Base-by-base conservation (phyloP, 2,797 vertebrate species). In the Brachyrhaphis roseni region DNA sequence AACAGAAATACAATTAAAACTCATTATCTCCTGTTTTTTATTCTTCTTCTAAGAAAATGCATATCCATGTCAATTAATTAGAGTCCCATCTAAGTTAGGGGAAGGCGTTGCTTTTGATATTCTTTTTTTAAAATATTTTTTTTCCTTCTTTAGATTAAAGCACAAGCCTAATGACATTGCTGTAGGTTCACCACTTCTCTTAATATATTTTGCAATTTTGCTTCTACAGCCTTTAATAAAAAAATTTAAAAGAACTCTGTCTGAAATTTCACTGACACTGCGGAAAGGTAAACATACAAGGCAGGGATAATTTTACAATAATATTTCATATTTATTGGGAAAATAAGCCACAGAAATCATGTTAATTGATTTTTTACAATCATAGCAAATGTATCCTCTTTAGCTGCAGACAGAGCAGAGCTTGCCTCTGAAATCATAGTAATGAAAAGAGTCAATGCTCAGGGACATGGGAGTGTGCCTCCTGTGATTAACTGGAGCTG, bases 401-500 rank as follows among this genome's bases (percentile, higher is more conserved):
- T 23, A 0, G 57, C 64, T 59, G 11, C 39, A 26, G 11, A 76
- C 31, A 68, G n/a, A 51, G 64, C 16, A 47, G 78, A 81, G 78
- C 74, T 70, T 55, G 78, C 72, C 66, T 82, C 59, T 87, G 77
- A 81, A 66, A 80, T 53, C 41, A 36, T 1, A 84, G 51, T 73
- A 78, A 80, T 66, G 72, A 78, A 68, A 84, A 80, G 86, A 76
- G 62, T 83, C 82, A 86, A 89, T 20, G 68, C 75, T 47, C 75
- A 80, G 74, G 77, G 79, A 71, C 5, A 3, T 46, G 70, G 4
- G 78, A 68, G 82, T 78, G 72, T 66, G 76, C 74, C 62, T 78
- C 18, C 41, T 81, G 74, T 74, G 84, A 90, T 90, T 82, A 82
- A 81, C 75, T 83, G 80, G 78, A 26, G 34, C 64, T 77, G n/a